Evolutionary conservation across 2,888 invertebrate genomes (phyloP).

Genomic region (Pegoplata infirma): DNA sequence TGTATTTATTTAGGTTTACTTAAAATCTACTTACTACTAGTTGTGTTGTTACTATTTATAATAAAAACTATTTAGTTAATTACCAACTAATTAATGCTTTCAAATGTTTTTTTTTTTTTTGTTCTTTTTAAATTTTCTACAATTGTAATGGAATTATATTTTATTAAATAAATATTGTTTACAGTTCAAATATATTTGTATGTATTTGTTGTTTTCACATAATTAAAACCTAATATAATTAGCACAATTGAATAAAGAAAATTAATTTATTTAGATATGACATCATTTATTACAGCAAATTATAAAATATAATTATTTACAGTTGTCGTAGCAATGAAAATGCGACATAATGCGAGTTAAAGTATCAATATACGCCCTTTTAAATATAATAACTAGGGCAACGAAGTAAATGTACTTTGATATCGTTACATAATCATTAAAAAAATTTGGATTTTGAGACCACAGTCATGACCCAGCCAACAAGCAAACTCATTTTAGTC

Average conservation of each 20-base stretch:
- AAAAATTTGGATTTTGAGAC: too few relatives aligned
- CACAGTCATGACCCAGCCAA: too few relatives aligned
- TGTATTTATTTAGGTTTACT: constrained; percentile 24
- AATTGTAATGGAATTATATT: constrained; percentile 17
- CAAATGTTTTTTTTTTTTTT: not conserved
- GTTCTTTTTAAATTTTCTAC: not conserved
- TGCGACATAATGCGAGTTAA: too few relatives aligned
- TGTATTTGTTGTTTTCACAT: constrained; percentile 32
- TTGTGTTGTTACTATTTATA: constrained; percentile 34
- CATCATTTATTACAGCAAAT: not conserved
- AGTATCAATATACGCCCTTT: too few relatives aligned
- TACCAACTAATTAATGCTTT: constrained; percentile 28
- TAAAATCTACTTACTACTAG: constrained; percentile 52
- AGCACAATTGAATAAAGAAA: constrained; percentile 34
- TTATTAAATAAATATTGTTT: not conserved
- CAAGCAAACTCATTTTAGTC: too few relatives aligned
- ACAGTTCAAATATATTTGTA: constrained; percentile 5
- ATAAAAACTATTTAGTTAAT: constrained; percentile 56
- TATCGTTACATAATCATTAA: too few relatives aligned
- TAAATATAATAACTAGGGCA: too few relatives aligned
- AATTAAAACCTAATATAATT: constrained; percentile 9
- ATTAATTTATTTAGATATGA: not conserved
- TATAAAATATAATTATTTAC: not conserved
- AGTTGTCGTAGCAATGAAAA: not conserved
- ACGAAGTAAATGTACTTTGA: too few relatives aligned